Conservation (phyloP, 1,140 invertebrate genomes). For the Apolygus lucorum region DNA sequence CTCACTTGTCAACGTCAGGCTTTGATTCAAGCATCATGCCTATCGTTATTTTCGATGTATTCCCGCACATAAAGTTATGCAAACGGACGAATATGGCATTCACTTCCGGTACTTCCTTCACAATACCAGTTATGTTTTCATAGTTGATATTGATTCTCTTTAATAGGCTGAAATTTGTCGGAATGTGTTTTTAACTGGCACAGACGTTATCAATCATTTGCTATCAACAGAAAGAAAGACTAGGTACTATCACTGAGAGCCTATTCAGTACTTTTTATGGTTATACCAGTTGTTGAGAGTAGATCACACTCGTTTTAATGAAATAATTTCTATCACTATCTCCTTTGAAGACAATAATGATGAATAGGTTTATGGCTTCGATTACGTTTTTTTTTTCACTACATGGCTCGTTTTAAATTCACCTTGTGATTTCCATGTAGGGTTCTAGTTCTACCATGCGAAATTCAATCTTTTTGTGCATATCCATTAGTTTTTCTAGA, state of each 20-base stretch:
- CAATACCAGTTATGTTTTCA: constrained; percentile 8
- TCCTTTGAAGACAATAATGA: too few relatives aligned
- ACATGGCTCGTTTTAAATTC: too few relatives aligned
- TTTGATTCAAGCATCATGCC: background rate
- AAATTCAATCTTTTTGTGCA: constrained; percentile 1
- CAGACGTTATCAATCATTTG: too few relatives aligned
- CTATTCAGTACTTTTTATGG: too few relatives aligned
- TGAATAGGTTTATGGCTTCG: too few relatives aligned
- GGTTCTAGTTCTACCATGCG: constrained; percentile 9
- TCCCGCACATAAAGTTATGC: constrained; percentile 22
- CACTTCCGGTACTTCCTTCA: constrained; percentile 12
- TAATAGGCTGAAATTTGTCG: constrained; percentile 4
- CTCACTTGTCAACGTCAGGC: background rate
- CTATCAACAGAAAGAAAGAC: too few relatives aligned
- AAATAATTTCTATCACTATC: too few relatives aligned
- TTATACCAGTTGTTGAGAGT: too few relatives aligned
- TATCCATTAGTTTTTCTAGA: background rate
- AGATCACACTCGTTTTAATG: too few relatives aligned
- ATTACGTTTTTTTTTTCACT: too few relatives aligned
- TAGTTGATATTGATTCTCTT: constrained; percentile 2
- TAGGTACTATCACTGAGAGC: too few relatives aligned
- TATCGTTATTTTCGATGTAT: constrained; percentile 13
- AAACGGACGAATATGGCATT: constrained; percentile 21
- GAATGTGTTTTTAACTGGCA: too few relatives aligned
- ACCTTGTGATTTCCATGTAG: background rate